Evolutionary conservation across 2,113 vertebrate genomes (phyloP).

Genomic region (Prietella phreatophila): DNA sequence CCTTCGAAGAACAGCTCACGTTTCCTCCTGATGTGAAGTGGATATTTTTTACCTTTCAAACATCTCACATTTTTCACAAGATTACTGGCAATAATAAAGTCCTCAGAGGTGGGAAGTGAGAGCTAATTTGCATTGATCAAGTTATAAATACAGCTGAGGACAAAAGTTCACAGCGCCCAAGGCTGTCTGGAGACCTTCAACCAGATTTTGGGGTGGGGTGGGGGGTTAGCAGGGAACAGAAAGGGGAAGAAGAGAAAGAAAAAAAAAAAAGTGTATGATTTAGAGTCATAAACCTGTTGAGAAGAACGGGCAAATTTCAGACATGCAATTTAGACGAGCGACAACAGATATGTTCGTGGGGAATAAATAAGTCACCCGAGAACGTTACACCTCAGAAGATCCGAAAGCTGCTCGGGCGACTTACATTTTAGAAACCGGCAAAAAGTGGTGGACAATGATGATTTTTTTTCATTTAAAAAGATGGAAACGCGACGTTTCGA

Average conservation of each 20-base stretch:
- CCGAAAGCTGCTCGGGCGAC: not conserved
- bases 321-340: not conserved
- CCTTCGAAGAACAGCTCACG: not conserved
- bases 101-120: not conserved
- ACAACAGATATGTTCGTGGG: not conserved
- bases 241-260: too few relatives aligned
- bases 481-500: not conserved
- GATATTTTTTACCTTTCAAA: not conserved
- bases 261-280: not conserved
- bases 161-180: not conserved
- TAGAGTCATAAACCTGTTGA: not conserved
- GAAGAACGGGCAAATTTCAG: not conserved
- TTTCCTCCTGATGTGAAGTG: not conserved
- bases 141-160: not conserved
- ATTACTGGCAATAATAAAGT: not conserved
- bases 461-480: not conserved
- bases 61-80: not conserved
- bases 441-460: not conserved
- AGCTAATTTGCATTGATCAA: not conserved
- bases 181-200: not conserved
- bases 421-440: not conserved
- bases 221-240: too few relatives aligned
- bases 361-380: not conserved
- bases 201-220: not conserved
- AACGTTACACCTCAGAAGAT: not conserved